Evolutionary conservation across 2,113 vertebrate genomes (phyloP).

Genomic region (Pipra filicauda): DNA sequence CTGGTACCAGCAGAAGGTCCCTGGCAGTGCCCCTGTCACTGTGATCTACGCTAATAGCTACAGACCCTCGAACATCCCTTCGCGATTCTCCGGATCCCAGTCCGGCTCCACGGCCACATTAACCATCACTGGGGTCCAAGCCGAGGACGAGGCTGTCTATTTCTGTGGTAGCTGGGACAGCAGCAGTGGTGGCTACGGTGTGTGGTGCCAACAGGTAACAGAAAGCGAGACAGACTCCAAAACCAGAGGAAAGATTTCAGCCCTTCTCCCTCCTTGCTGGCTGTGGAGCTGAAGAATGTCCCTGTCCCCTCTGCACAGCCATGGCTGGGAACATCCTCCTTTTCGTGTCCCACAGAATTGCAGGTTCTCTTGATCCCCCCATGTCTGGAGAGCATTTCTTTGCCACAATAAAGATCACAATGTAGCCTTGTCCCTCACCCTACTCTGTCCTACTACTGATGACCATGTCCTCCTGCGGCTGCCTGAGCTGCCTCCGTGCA

Average conservation of each 20-base stretch:
- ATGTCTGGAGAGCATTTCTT: not conserved
- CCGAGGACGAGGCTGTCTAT: constrained; percentile 23
- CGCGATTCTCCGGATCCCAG: not conserved
- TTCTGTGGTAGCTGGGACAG: not conserved
- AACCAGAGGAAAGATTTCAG: not conserved
- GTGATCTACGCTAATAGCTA: fast-evolving
- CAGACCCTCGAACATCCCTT: not conserved
- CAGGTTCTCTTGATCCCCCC: not conserved
- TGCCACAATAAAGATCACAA: too few relatives aligned
- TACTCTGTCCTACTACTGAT: not conserved
- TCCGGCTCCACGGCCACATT: not conserved
- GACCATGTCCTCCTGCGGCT: not conserved
- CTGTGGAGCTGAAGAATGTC: not conserved
- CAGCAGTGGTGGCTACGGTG: not conserved
- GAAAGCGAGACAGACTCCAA: not conserved
- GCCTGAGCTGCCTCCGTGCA: not conserved
- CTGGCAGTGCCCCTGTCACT: not conserved
- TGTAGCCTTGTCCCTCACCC: not conserved
- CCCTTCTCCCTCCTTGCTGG: not conserved
- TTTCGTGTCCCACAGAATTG: not conserved
- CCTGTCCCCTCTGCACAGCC: not conserved
- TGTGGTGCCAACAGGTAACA: not conserved
- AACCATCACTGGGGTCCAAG: constrained; percentile 14
- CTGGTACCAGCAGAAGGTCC: not conserved
- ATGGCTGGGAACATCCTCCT: too few relatives aligned